These are phyloP conservation scores for Bufo bufo DNA, from an alignment of 2,113 vertebrate species.

Conservation along the genomic window DNA sequence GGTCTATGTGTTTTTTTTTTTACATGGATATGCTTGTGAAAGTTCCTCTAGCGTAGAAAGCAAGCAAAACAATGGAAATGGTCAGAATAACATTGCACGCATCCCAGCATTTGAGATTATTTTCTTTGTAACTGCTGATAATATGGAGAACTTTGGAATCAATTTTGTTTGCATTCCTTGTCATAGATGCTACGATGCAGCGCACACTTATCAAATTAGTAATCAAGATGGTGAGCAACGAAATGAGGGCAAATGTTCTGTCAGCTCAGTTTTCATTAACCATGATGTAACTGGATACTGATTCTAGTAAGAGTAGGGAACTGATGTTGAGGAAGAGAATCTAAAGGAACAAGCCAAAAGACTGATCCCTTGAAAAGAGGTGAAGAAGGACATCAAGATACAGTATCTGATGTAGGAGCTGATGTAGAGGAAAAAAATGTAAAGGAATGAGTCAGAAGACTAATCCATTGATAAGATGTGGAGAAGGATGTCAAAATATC, in stretches of 20 bases:
- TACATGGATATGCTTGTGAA: no score
- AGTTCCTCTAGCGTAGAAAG: neutral
- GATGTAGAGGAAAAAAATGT: no score
- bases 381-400: neutral
- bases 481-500: no score
- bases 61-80: slow-evolving; percentile 3
- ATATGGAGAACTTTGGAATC: neutral
- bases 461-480: no score
- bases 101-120: neutral
- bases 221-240: neutral
- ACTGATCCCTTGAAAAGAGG: no score
- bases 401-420: no score
- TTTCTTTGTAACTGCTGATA: slow-evolving; percentile 21
- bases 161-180: neutral
- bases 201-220: neutral
- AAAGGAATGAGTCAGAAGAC: no score
- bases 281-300: neutral
- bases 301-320: no score
- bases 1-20: no score
- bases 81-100: slow-evolving; percentile 10
- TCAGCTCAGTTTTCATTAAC: neutral
- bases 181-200: slow-evolving; percentile 7
- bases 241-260: neutral
- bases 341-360: neutral
- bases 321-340: no score